Percentiles rank a stretch among this genome's conserved stretches.
These are phyloP conservation scores for Taphrorychus bicolor DNA, from an alignment of 2,888 invertebrate species.

Conservation along the genomic window DNA sequence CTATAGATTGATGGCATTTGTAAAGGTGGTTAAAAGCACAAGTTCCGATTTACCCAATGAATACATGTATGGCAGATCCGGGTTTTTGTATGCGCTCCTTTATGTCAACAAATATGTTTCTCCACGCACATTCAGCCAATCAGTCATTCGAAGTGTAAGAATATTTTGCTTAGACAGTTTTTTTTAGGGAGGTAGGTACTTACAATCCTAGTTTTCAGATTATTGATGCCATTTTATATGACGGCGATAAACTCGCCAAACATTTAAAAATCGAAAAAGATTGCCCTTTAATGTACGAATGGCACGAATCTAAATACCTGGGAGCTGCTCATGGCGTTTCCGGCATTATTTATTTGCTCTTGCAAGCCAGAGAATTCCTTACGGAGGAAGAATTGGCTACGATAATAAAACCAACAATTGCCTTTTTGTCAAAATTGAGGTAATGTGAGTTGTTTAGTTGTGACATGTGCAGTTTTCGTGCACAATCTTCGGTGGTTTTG, in stretches of 20 bases:
- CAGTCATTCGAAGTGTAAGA: slow-evolving; percentile 66
- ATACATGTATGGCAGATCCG: slow-evolving; percentile 83
- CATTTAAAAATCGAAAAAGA: slow-evolving; percentile 60
- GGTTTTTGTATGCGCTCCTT: slow-evolving; percentile 80
- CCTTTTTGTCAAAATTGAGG: slow-evolving; percentile 67
- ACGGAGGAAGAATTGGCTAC: slow-evolving; percentile 65
- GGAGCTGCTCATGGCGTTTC: slow-evolving; percentile 91
- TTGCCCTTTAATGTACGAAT: slow-evolving; percentile 80
- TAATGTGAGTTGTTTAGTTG: slow-evolving; percentile 23
- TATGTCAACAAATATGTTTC: slow-evolving; percentile 74
- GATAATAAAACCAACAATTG: slow-evolving; percentile 70
- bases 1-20: slow-evolving; percentile 56
- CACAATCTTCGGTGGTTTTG: neutral
- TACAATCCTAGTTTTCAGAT: too few species aligned
- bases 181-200: neutral
- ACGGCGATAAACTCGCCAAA: slow-evolving; percentile 69
- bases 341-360: slow-evolving; percentile 83
- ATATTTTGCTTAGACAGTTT: neutral
- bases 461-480: neutral
- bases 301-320: slow-evolving; percentile 86
- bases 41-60: slow-evolving; percentile 74
- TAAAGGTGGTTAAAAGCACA: slow-evolving; percentile 64
- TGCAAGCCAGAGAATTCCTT: slow-evolving; percentile 72
- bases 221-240: slow-evolving; percentile 65
- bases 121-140: slow-evolving; percentile 66